Conservation (phyloP, 2,113 vertebrate genomes). For the Perccottus glenii region DNA sequence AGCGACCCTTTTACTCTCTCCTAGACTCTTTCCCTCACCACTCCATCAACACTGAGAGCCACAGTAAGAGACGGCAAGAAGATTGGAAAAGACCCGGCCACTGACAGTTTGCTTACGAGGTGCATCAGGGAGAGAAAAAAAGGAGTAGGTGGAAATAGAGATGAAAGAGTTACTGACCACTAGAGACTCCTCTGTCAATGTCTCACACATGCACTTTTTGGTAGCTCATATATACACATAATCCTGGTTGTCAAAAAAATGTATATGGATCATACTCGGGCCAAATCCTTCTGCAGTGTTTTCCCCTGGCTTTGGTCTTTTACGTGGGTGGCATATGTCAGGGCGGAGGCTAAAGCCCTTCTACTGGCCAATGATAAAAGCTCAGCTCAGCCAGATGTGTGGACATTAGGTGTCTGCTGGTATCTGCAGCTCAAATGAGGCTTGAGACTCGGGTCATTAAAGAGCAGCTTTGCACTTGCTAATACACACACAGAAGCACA, state of each 20-base stretch:
- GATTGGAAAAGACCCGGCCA: neutral
- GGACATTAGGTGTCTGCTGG: conserved; percentile 62
- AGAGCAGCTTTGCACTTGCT: conserved; percentile 51
- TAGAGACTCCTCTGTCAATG: conserved; percentile 65
- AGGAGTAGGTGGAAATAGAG: conserved; percentile 3
- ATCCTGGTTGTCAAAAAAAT: conserved; percentile 68
- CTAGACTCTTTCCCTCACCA: conserved; percentile 17
- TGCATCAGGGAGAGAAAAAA: conserved; percentile 20
- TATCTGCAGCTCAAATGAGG: conserved; percentile 65
- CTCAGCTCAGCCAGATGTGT: conserved; percentile 56
- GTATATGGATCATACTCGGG: conserved; percentile 61
- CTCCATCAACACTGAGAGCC: conserved; percentile 25
- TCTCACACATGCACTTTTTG: conserved; percentile 19
- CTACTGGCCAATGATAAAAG: conserved; percentile 67
- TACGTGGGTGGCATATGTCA: conserved; percentile 53
- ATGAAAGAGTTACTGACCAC: conserved; percentile 37
- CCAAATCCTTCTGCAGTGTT: conserved; percentile 56
- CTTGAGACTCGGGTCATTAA: conserved; percentile 66
- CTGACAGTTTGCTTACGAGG: conserved; percentile 11
- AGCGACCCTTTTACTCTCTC: conserved; percentile 39
- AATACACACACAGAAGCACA: conserved; percentile 25
- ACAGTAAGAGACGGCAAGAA: neutral
- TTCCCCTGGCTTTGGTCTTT: conserved; percentile 17
- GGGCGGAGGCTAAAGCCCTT: conserved; percentile 54
- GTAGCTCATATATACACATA: conserved; percentile 55